Percentiles rank a stretch among this genome's conserved stretches.
These are phyloP conservation scores for Hippocampus zosterae DNA, from an alignment of 2,113 vertebrate genomes.

Conservation along the genomic window DNA sequence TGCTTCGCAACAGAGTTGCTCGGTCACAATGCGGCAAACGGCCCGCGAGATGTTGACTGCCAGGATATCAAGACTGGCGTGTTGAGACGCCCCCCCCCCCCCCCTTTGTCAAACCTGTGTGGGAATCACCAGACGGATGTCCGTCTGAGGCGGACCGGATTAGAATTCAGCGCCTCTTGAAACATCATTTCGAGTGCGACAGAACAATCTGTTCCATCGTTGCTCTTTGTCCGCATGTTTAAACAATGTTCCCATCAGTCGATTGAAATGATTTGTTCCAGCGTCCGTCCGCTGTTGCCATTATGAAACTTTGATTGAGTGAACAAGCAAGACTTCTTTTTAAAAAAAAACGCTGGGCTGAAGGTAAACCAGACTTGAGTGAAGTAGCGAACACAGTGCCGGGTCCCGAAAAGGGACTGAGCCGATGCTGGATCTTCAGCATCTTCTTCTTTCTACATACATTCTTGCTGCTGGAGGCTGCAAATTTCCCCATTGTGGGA, in stretches of 20 bases:
- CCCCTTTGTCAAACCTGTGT: background rate
- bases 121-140: background rate
- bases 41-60: conserved; percentile 6
- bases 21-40: conserved; percentile 13
- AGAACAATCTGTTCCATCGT: background rate
- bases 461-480: too few species aligned
- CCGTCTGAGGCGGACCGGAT: background rate
- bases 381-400: too few species aligned
- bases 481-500: too few species aligned
- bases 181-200: background rate
- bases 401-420: too few species aligned
- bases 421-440: too few species aligned
- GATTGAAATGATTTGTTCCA: background rate
- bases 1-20: conserved; percentile 15
- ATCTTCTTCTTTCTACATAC: too few species aligned
- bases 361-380: too few species aligned
- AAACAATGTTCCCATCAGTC: background rate
- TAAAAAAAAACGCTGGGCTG: too few species aligned
- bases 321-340: too few species aligned
- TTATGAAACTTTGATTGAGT: background rate
- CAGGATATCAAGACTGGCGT: background rate
- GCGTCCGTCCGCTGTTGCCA: background rate
- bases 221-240: background rate
- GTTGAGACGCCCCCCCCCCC: background rate
- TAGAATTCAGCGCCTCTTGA: background rate